These are phyloP conservation scores for Trichechus manatus DNA, from an alignment of 2,113 vertebrate genomes.

Conservation along the genomic window DNA sequence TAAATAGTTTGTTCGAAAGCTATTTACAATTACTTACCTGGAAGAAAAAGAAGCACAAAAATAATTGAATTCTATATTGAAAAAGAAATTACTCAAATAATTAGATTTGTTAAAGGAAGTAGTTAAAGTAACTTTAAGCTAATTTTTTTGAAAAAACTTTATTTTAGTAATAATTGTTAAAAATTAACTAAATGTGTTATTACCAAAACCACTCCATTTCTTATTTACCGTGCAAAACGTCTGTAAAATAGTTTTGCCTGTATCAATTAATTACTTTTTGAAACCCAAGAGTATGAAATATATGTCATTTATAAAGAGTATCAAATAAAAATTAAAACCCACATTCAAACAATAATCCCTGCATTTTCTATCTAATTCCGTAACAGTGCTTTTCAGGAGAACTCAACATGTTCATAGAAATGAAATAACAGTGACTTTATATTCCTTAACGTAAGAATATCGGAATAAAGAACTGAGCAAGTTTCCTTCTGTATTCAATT, in stretches of 20 bases:
- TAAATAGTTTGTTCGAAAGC: not conserved
- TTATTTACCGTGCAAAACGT: not conserved
- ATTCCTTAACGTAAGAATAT: conserved; percentile 27
- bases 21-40: conserved; percentile 12
- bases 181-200: not conserved
- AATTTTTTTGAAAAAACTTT: not conserved
- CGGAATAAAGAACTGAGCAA: conserved; percentile 21
- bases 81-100: not conserved
- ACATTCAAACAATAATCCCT: not conserved
- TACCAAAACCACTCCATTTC: not conserved
- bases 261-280: not conserved
- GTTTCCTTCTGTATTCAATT: not conserved
- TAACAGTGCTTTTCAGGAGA: not conserved
- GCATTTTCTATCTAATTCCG: not conserved
- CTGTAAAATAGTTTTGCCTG: not conserved
- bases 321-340: conserved; percentile 31
- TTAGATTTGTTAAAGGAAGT: not conserved
- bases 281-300: not conserved
- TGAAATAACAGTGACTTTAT: not conserved
- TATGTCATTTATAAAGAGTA: not conserved
- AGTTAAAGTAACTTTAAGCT: not conserved
- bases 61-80: not conserved
- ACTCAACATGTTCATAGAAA: not conserved
- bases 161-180: not conserved
- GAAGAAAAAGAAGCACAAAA: conserved; percentile 8